Percentiles rank a stretch among this genome's conserved stretches.
phyloP scores from a whole-genome alignment of 64 coral and sea anemone species.

The Porites australiensis region DNA sequence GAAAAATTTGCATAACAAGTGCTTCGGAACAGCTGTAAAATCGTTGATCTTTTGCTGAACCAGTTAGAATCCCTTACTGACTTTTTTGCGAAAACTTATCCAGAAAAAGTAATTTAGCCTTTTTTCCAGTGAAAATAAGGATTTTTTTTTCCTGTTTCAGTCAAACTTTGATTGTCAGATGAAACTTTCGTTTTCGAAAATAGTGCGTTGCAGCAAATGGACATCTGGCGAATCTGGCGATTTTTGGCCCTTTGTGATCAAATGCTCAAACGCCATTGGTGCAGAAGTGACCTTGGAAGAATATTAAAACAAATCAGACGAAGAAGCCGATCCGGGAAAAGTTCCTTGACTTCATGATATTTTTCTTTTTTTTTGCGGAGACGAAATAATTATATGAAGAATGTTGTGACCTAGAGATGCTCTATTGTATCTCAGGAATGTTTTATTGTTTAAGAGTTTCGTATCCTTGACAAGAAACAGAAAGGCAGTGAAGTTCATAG shows the following conservation, averaged over 20 bases:
- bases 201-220: background rate
- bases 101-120: too few relatives aligned
- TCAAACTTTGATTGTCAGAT: background rate
- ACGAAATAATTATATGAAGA: background rate
- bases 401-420: background rate
- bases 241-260: constrained; percentile 21
- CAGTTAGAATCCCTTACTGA: too few relatives aligned
- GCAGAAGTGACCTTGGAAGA: background rate
- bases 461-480: background rate
- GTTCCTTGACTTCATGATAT: background rate
- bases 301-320: background rate
- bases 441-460: background rate
- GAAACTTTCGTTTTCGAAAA: background rate
- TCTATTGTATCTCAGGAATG: background rate
- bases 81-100: background rate
- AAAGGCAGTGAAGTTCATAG: background rate
- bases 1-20: constrained; percentile 38
- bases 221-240: constrained; percentile 32
- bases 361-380: background rate
- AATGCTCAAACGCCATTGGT: constrained; percentile 40
- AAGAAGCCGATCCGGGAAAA: background rate
- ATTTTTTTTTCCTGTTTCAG: background rate
- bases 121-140: background rate
- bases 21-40: background rate
- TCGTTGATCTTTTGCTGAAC: background rate